Conservation (phyloP, 2,888 invertebrate species). For the Carabus problematicus region DNA sequence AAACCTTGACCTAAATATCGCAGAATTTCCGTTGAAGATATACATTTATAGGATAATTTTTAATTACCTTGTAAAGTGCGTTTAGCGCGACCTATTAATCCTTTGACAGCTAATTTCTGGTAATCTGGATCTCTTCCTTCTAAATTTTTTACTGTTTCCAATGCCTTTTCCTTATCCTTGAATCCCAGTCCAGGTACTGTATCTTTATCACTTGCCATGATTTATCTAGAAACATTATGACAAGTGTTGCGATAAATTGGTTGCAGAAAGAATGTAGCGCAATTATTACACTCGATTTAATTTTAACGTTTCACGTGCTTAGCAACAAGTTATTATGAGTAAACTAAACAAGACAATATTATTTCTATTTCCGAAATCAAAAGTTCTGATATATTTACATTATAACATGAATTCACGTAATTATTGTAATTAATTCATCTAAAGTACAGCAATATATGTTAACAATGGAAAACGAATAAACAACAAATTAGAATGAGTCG, state of each 20-base stretch:
- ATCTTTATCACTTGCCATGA: constrained; percentile 54
- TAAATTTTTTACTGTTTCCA: constrained; percentile 70
- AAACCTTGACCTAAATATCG: constrained; percentile 31
- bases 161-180: constrained; percentile 78
- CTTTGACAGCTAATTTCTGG: constrained; percentile 75
- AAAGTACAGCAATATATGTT: too few species aligned
- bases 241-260: neutral
- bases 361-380: too few species aligned
- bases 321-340: constrained; percentile 29
- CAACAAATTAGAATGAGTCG: too few species aligned
- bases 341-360: too few species aligned
- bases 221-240: constrained; percentile 18
- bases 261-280: neutral
- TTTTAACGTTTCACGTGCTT: constrained; percentile 25
- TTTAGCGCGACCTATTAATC: constrained; percentile 74
- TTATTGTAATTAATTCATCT: too few species aligned
- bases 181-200: constrained; percentile 78
- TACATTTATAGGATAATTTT: constrained; percentile 50
- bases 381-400: too few species aligned
- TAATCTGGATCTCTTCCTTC: constrained; percentile 80
- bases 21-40: constrained; percentile 44
- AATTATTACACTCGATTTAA: constrained; percentile 15
- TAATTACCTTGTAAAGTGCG: constrained; percentile 69
- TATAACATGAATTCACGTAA: too few species aligned
- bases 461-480: too few species aligned